Evolutionary conservation across 2,797 vertebrate genomes (phyloP).

Genomic region (Pelobates cultripes): DNA sequence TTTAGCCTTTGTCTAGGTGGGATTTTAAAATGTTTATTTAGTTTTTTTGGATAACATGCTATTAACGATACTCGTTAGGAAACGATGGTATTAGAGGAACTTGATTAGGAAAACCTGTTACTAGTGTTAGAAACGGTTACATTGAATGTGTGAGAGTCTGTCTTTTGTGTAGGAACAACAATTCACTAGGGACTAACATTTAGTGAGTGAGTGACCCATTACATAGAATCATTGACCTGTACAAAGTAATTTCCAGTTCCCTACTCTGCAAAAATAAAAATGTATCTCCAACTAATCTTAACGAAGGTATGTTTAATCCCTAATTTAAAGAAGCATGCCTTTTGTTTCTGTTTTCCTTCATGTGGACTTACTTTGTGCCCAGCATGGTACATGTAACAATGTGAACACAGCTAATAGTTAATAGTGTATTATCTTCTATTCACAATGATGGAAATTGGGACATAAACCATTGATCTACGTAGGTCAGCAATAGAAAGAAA

Average conservation of each 20-base stretch:
- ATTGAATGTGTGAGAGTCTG: constrained; percentile 29
- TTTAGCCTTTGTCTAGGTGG: too few relatives aligned
- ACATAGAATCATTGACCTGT: constrained; percentile 47
- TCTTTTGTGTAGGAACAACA: constrained; percentile 26
- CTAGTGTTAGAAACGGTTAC: neutral
- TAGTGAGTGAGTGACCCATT: constrained; percentile 44
- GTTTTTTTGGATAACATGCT: too few relatives aligned
- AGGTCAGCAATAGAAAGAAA: neutral
- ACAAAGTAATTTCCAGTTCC: constrained; percentile 43
- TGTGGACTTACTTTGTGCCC: neutral
- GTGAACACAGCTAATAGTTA: neutral
- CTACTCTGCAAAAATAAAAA: constrained; percentile 2
- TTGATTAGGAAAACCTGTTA: neutral
- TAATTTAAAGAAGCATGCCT: neutral
- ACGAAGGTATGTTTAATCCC: neutral
- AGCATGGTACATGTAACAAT: neutral
- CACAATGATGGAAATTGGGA: neutral
- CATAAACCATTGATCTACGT: neutral
- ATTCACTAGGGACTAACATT: constrained; percentile 10
- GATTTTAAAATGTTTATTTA: too few relatives aligned
- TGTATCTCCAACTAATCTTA: constrained; percentile 23
- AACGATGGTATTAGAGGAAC: neutral
- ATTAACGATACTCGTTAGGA: too few relatives aligned
- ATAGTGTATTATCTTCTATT: neutral
- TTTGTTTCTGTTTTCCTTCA: neutral